Conservation (phyloP, 1,140 invertebrate genomes). For the Diorhabda carinulata region DNA sequence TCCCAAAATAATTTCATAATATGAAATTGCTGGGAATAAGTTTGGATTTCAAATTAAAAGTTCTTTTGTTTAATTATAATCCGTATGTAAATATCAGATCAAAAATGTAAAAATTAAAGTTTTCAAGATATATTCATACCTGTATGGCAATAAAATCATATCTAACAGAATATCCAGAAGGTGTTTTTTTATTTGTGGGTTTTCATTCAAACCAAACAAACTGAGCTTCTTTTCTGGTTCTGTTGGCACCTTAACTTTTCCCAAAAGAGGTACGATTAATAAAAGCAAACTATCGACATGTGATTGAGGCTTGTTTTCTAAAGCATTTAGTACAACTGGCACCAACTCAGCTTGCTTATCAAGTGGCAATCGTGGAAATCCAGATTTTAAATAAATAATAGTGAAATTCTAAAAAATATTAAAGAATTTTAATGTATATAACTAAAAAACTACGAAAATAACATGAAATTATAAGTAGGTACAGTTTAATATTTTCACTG, state of each 20-base stretch:
- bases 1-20: neutral
- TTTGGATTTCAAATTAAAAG: neutral
- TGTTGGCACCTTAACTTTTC: constrained; percentile 64
- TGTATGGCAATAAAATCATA: constrained; percentile 80
- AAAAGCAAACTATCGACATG: constrained; percentile 85
- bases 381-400: constrained; percentile 91
- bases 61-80: too few relatives aligned
- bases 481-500: too few relatives aligned
- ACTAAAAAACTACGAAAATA: too few relatives aligned
- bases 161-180: constrained; percentile 78
- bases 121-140: constrained; percentile 52
- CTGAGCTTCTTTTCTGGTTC: constrained; percentile 60
- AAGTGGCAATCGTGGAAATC: constrained; percentile 74
- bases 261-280: constrained; percentile 74
- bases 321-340: constrained; percentile 70
- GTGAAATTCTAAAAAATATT: constrained; percentile 77
- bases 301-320: constrained; percentile 74
- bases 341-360: constrained; percentile 74
- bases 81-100: too few relatives aligned
- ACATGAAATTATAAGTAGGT: too few relatives aligned
- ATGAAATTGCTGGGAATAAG: neutral
- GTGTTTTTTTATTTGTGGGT: constrained; percentile 62
- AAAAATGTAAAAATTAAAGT: too few relatives aligned
- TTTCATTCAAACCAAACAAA: constrained; percentile 61
- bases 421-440: constrained; percentile 5